phyloP scores from a whole-genome alignment of 2,113 vertebrate genomes.

The Rhinoderma darwinii region DNA sequence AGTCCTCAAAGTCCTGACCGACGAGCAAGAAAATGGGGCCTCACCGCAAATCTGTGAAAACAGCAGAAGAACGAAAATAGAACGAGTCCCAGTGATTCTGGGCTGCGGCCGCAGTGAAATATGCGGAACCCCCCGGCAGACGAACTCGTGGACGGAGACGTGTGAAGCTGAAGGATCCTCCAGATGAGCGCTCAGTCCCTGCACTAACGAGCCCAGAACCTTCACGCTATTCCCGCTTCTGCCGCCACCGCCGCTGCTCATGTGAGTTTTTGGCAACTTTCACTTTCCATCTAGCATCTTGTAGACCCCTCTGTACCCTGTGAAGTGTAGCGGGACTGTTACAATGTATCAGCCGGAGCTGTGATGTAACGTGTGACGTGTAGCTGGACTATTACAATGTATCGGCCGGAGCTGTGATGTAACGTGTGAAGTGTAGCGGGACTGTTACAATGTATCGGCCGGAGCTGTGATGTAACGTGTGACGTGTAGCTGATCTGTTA shows the following conservation, averaged over 20 bases:
- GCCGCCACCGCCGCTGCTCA: neutral
- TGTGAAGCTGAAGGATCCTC: constrained; percentile 35
- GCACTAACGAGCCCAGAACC: neutral
- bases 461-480: too few species aligned
- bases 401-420: too few species aligned
- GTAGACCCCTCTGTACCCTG: neutral
- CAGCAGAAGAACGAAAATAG: constrained; percentile 84
- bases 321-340: neutral
- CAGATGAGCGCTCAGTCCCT: neutral
- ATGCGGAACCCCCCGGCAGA: constrained; percentile 81
- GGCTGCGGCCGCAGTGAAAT: constrained; percentile 83
- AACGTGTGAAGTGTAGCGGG: too few species aligned
- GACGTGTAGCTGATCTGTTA: too few species aligned
- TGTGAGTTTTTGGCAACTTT: neutral
- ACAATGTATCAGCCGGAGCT: neutral
- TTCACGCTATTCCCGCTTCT: neutral
- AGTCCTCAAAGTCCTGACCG: constrained; percentile 76
- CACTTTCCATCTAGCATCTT: neutral
- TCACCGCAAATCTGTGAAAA: constrained; percentile 79
- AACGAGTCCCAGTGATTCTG: constrained; percentile 87
- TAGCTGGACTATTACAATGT: too few species aligned
- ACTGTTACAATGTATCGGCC: too few species aligned
- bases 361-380: too few species aligned
- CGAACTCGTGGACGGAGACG: constrained; percentile 79
- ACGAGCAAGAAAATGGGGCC: constrained; percentile 75